Percentiles rank a stretch among this genome's conserved stretches.
Conservation (phyloP, 2,113 vertebrate genomes). For the Hippoglossus stenolepis region DNA sequence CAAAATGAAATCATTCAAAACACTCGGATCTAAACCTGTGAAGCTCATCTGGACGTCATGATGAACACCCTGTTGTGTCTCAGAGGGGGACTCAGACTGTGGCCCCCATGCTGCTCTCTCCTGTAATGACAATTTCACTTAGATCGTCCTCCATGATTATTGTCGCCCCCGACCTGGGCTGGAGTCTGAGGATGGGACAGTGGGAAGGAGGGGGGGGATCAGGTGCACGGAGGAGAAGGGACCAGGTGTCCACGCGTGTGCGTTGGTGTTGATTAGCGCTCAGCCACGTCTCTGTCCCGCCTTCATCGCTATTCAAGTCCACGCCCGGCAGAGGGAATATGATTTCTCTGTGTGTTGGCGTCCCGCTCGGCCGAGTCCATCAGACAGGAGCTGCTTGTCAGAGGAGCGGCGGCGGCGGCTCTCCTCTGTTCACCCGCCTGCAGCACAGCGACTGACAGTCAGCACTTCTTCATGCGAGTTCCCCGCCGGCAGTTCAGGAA, state of each 20-base stretch:
- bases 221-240: not conserved
- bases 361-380: conserved; percentile 43
- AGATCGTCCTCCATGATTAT: conserved; percentile 35
- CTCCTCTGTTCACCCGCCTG: conserved; percentile 7
- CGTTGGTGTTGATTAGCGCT: conserved; percentile 31
- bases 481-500: conserved; percentile 6
- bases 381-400: conserved; percentile 56
- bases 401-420: not conserved
- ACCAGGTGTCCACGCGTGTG: not conserved
- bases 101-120: too few relatives aligned
- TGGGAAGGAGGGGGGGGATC: conserved; percentile 19
- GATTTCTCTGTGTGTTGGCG: conserved; percentile 58
- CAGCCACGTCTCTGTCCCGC: conserved; percentile 13
- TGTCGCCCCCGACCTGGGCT: conserved; percentile 24
- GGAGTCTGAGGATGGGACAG: conserved; percentile 16
- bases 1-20: too few relatives aligned
- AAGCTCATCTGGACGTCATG: too few relatives aligned
- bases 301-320: conserved; percentile 56
- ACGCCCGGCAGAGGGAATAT: conserved; percentile 34
- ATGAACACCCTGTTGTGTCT: not conserved
- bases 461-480: conserved; percentile 20
- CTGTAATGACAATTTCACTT: conserved; percentile 38
- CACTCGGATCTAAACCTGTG: too few relatives aligned
- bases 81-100: too few relatives aligned
- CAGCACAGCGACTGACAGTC: conserved; percentile 6